Percentiles rank a stretch among this genome's conserved stretches.
Evolutionary conservation across 2,113 vertebrate genomes (phyloP).

Genomic region (Rhadina sibilatrix): DNA sequence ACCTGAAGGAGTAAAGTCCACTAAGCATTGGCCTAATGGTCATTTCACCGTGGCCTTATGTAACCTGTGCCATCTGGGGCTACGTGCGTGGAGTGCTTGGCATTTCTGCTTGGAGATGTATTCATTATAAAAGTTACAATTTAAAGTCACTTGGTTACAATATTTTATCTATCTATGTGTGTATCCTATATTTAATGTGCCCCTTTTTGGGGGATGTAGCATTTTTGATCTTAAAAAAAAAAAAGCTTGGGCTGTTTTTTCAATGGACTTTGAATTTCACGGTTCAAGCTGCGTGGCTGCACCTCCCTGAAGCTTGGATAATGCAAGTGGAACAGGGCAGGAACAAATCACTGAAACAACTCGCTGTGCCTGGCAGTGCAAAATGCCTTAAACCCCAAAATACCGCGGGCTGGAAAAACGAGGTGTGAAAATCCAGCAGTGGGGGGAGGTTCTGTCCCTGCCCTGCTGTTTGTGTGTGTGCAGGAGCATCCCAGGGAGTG

Average conservation of each 20-base stretch:
- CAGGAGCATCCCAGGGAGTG: fast-evolving
- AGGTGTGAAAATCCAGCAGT: not conserved
- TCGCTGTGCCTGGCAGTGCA: not conserved
- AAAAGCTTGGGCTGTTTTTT: not conserved
- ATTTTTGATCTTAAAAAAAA: not conserved
- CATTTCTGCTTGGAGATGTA: not conserved
- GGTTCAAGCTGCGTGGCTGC: not conserved
- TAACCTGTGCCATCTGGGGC: fast-evolving
- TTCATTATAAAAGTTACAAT: not conserved
- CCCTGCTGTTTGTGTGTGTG: no score
- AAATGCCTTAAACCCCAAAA: not conserved
- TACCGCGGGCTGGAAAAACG: fast-evolving
- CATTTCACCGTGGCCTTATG: not conserved
- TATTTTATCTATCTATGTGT: not conserved
- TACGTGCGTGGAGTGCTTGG: not conserved
- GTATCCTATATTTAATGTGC: not conserved
- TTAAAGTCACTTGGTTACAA: not conserved
- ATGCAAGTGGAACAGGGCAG: not conserved
- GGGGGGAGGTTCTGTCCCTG: fast-evolving
- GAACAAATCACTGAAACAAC: fast-evolving
- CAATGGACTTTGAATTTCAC: not conserved
- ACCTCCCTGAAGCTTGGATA: not conserved
- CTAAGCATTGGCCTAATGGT: no score
- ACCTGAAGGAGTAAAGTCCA: not conserved
- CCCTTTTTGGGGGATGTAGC: not conserved